Evolutionary conservation across 1,140 invertebrate species (phyloP), one percentile per base, ranked within the genome.

Genomic region (Panagrolaimus sp.): DNA sequence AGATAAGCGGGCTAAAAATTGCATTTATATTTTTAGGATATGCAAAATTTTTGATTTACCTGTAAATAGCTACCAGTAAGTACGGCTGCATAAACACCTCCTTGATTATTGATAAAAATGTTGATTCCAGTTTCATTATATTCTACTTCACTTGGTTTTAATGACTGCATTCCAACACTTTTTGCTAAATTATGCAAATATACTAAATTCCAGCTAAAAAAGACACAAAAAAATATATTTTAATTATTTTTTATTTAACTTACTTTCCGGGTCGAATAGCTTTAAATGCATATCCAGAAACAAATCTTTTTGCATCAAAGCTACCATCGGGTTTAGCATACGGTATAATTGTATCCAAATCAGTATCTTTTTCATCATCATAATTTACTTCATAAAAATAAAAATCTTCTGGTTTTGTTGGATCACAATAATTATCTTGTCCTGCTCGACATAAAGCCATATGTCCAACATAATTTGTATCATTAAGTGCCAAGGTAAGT

Each of bases 1-100:
- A 89, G 0, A 91, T 79, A 38, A 65, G 67, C 51, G 67, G 65
- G 13, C 27, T 63, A 44, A 67, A 67, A n/a, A 27, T 16, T 7
- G 14, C 61, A 38, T 7, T 38, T 38, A 38, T 2, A 38, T 38
- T 38, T 38, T 38, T n/a, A n/a, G 31, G 7, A 38, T 4, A 61
- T 25, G 9, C 51, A 20, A 20, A 27, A 31, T 47, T 25, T 31
- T 65, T 51, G 23, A 25, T n/a, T 25, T 48, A 23, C 25, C 25
- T 69, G 23, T 43, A 65, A 27, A 25, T 44, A 68, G n/a, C 5
- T 66, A 38, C 75, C 76, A 14, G 67, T 78, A 27, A 76, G 11
- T 16, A 72, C 14, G 5, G 72, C 20, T 0, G 63, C 47, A 42
- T 75, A 80, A 23, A 78, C 74, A 44, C 78, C 76, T 1, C 76